These are phyloP conservation scores for Pheosia gnoma DNA, from an alignment of 2,888 invertebrate genomes.

Conservation along the genomic window DNA sequence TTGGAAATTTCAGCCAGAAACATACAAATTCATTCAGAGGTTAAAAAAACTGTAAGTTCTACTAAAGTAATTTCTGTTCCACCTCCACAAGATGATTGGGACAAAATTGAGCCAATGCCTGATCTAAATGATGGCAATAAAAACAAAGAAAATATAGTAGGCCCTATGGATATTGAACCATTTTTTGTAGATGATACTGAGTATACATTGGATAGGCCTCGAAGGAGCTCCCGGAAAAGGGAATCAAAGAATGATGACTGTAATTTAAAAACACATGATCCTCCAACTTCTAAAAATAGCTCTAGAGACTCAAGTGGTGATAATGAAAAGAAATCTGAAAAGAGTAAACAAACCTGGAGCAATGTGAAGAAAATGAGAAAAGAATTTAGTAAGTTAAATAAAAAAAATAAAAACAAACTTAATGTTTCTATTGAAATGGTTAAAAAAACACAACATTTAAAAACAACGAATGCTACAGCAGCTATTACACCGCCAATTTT, in stretches of 20 bases:
- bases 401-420: slow-evolving; percentile 68
- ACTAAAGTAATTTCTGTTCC: slow-evolving; percentile 49
- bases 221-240: slow-evolving; percentile 69
- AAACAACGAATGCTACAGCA: slow-evolving; percentile 28
- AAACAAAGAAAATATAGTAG: slow-evolving; percentile 55
- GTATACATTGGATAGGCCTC: slow-evolving; percentile 59
- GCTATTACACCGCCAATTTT: slow-evolving; percentile 30
- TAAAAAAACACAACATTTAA: slow-evolving; percentile 59
- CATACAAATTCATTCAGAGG: slow-evolving; percentile 58
- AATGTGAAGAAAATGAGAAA: slow-evolving; percentile 77
- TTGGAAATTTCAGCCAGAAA: slow-evolving; percentile 56
- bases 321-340: slow-evolving; percentile 52
- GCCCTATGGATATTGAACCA: slow-evolving; percentile 63
- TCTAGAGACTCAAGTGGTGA: slow-evolving; percentile 51
- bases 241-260: slow-evolving; percentile 45
- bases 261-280: slow-evolving; percentile 34
- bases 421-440: slow-evolving; percentile 78
- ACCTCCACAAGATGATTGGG: slow-evolving; percentile 71
- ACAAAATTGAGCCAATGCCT: slow-evolving; percentile 70
- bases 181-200: slow-evolving; percentile 57
- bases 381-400: slow-evolving; percentile 73
- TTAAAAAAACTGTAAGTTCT: slow-evolving; percentile 46
- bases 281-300: slow-evolving; percentile 45
- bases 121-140: slow-evolving; percentile 50
- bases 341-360: slow-evolving; percentile 66